phyloP scores from a whole-genome alignment of 2,888 invertebrate genomes.

The Chaitophorus viminalis region DNA sequence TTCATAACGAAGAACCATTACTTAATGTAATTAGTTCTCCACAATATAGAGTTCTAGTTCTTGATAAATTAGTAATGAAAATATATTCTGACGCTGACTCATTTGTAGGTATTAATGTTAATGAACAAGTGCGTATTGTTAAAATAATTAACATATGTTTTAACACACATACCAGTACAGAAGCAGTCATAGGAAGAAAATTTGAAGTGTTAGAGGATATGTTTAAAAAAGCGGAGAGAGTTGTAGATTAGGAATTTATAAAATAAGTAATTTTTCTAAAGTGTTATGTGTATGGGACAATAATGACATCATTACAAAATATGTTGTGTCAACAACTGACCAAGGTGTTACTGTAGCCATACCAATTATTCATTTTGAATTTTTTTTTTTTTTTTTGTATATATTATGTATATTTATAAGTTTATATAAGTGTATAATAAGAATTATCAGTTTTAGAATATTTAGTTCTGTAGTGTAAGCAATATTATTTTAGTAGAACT shows the following conservation, averaged over 20 bases:
- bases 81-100: constrained; percentile 6
- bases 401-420: constrained; percentile 11
- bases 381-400: neutral
- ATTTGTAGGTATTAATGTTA: constrained; percentile 7
- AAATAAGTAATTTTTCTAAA: constrained; percentile 20
- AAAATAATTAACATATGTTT: constrained; percentile 23
- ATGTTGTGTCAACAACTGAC: constrained; percentile 16
- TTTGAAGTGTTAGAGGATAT: neutral
- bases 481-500: too few relatives aligned
- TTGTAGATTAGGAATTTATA: constrained; percentile 26
- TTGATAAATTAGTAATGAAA: neutral
- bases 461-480: constrained; percentile 2
- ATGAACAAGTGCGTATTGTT: constrained; percentile 6
- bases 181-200: neutral
- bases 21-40: constrained; percentile 13
- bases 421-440: neutral
- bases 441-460: neutral
- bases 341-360: constrained; percentile 16
- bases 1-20: constrained; percentile 10
- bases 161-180: neutral
- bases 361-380: constrained; percentile 24
- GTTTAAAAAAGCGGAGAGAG: neutral
- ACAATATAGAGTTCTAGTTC: constrained; percentile 2
- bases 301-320: constrained; percentile 18
- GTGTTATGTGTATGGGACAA: constrained; percentile 2